These are phyloP conservation scores for Radopholus similis DNA, from an alignment of 1,140 invertebrate genomes.

Conservation along the genomic window DNA sequence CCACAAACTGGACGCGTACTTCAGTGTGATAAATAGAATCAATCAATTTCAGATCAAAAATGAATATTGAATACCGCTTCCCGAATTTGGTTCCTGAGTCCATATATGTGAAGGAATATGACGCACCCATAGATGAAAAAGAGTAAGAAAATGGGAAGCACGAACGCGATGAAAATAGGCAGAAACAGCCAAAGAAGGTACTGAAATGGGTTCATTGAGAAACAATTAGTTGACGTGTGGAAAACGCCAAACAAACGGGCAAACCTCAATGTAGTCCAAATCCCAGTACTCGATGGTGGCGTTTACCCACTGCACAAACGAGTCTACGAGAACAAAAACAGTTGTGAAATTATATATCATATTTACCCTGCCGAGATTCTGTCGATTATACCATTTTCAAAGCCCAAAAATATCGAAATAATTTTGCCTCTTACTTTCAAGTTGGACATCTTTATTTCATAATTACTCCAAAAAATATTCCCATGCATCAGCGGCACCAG, in stretches of 20 bases:
- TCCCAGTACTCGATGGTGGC: conserved; percentile 54
- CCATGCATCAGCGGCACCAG: no score
- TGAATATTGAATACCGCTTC: conserved; percentile 38
- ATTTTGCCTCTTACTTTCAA: conserved; percentile 36
- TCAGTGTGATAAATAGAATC: neutral
- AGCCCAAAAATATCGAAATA: no score
- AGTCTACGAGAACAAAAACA: conserved; percentile 44
- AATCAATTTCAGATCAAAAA: neutral
- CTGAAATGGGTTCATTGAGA: conserved; percentile 27
- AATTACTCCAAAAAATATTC: neutral
- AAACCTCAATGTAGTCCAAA: conserved; percentile 54
- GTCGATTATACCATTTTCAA: no score
- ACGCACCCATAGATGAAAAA: conserved; percentile 60
- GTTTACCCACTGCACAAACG: conserved; percentile 52
- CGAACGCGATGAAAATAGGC: conserved; percentile 54
- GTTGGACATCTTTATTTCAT: conserved; percentile 40
- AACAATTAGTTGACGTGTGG: neutral
- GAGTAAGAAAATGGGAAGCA: conserved; percentile 52
- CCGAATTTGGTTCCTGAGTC: conserved; percentile 49
- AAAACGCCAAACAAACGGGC: neutral
- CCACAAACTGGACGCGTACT: conserved; percentile 56
- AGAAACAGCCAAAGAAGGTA: conserved; percentile 58
- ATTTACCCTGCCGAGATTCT: no score
- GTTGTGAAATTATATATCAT: no score
- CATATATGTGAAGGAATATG: conserved; percentile 59